Percentiles rank a stretch among this genome's conserved stretches.
Evolutionary conservation across 2,888 invertebrate species (phyloP).

Genomic region (Minunthozetes semirufus): DNA sequence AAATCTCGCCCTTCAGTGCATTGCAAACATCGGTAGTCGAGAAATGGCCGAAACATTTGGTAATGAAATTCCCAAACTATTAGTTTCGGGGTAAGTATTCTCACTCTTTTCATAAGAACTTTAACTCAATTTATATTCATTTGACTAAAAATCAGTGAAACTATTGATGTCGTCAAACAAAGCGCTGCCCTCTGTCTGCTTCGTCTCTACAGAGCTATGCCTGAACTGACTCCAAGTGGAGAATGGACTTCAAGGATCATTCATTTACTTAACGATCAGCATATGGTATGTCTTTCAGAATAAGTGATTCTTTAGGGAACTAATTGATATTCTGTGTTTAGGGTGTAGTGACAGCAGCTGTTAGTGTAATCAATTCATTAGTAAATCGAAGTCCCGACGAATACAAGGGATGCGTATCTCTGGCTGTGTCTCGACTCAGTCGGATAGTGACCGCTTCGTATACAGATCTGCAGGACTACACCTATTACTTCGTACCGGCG

Average conservation of each 20-base stretch:
- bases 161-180: slow-evolving; percentile 99
- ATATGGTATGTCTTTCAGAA: slow-evolving; percentile 59
- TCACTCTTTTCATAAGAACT: no score
- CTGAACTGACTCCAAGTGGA: slow-evolving; percentile 91
- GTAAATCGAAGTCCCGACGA: slow-evolving; percentile 98
- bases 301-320: neutral
- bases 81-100: slow-evolving; percentile 69
- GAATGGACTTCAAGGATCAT: slow-evolving; percentile 99
- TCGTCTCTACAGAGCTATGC: slow-evolving; percentile 84
- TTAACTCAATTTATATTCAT: no score
- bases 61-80: slow-evolving; percentile 92
- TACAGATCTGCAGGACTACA: slow-evolving; percentile 98
- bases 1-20: slow-evolving; percentile 96
- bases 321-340: slow-evolving; percentile 31
- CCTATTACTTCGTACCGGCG: slow-evolving; percentile 99
- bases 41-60: slow-evolving; percentile 99
- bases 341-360: slow-evolving; percentile 97
- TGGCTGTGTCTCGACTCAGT: slow-evolving; percentile 93
- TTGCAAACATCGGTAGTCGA: slow-evolving; percentile 97
- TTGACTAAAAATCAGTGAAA: slow-evolving; percentile 56
- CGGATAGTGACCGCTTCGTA: slow-evolving; percentile 97
- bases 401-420: slow-evolving; percentile 96
- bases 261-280: slow-evolving; percentile 95
- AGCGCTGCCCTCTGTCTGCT: slow-evolving; percentile 95
- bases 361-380: slow-evolving; percentile 92